These are phyloP conservation scores for Danaus melanippus DNA, from an alignment of 1,140 invertebrate species.

Conservation along the genomic window DNA sequence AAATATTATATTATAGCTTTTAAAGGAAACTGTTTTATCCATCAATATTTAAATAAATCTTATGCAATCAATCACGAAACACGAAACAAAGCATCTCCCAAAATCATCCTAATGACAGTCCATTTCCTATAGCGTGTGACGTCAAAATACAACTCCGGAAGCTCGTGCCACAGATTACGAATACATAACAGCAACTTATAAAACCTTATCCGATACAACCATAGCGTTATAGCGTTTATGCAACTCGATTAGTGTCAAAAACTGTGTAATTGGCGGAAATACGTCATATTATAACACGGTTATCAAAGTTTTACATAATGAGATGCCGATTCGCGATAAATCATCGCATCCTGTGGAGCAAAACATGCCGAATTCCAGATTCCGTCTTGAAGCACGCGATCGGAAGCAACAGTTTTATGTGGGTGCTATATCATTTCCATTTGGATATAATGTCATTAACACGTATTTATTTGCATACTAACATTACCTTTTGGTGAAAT, in stretches of 20 bases:
- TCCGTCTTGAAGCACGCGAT: conserved; percentile 29
- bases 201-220: background rate
- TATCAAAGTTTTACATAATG: conserved; percentile 30
- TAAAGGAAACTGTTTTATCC: too few relatives aligned
- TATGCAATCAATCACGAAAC: too few relatives aligned
- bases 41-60: too few relatives aligned
- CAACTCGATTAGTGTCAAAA: conserved; percentile 14
- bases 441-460: conserved; percentile 8
- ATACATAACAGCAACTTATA: background rate
- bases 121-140: too few relatives aligned
- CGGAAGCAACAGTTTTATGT: conserved; percentile 22
- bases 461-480: too few relatives aligned
- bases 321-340: background rate
- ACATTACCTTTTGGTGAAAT: background rate
- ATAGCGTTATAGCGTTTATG: conserved; percentile 5
- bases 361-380: conserved; percentile 38
- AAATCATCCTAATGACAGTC: too few relatives aligned
- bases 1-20: too few relatives aligned
- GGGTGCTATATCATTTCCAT: conserved; percentile 8
- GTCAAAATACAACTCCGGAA: background rate
- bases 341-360: conserved; percentile 19
- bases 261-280: conserved; percentile 37
- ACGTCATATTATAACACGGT: conserved; percentile 15
- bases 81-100: too few relatives aligned
- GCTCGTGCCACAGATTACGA: conserved; percentile 3